Evolutionary conservation across 2,797 vertebrate species (phyloP).

Genomic region (Schizothorax lantsangensis): DNA sequence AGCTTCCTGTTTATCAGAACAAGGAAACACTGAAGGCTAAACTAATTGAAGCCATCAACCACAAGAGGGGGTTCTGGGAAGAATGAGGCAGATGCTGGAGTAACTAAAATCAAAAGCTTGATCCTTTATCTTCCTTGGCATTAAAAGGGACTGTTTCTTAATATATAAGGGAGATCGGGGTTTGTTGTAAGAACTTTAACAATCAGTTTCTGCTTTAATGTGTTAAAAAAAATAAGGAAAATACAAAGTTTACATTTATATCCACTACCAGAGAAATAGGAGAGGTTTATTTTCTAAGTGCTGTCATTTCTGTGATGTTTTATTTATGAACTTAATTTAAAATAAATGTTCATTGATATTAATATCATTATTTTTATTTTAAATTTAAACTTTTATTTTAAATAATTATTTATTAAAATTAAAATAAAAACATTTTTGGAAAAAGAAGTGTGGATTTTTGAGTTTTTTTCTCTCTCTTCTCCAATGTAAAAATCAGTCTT

Average conservation of each 20-base stretch:
- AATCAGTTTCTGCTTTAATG: neutral
- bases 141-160: neutral
- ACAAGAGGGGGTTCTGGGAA: constrained; percentile 69
- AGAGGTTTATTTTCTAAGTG: neutral
- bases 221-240: neutral
- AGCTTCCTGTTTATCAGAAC: constrained; percentile 70
- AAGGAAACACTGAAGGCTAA: constrained; percentile 68
- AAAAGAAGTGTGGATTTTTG: neutral
- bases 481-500: neutral
- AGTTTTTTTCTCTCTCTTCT: neutral
- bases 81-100: constrained; percentile 30
- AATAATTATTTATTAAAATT: neutral
- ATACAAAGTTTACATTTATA: neutral
- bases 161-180: neutral
- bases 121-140: neutral
- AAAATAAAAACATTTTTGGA: neutral
- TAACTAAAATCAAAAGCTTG: neutral
- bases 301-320: neutral
- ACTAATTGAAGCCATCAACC: constrained; percentile 66
- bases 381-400: neutral
- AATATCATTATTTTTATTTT: neutral
- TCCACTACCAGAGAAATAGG: neutral
- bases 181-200: neutral
- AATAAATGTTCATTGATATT: neutral
- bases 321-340: constrained; percentile 10